Percentiles rank a stretch among this genome's conserved stretches.
These are phyloP conservation scores for Ciconia maguari DNA, from an alignment of 2,113 vertebrate species.

Conservation along the genomic window DNA sequence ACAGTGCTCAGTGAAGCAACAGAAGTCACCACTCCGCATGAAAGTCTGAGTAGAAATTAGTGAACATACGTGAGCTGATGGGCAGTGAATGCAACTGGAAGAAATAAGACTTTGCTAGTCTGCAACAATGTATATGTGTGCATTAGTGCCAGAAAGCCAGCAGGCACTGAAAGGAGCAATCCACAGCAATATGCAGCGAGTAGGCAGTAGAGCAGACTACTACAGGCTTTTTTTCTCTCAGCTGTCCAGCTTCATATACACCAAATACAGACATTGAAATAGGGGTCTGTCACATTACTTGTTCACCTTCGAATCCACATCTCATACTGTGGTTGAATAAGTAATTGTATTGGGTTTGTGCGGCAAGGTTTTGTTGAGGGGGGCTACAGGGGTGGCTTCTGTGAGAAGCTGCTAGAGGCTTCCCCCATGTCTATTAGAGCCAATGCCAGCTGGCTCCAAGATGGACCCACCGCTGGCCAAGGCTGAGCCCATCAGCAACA, in stretches of 20 bases:
- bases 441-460: not conserved
- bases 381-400: not conserved
- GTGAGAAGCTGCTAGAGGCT: not conserved
- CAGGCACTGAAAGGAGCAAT: not conserved
- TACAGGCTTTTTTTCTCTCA: not conserved
- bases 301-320: not conserved
- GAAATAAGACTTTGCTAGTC: not conserved
- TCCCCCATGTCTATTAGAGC: accelerated
- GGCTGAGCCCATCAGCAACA: accelerated
- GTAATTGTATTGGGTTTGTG: not conserved
- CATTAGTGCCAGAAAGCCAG: not conserved
- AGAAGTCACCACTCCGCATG: not conserved
- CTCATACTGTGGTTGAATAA: accelerated
- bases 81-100: not conserved
- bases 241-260: not conserved
- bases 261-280: not conserved
- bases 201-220: not conserved
- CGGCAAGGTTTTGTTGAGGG: not conserved
- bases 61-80: too few relatives aligned
- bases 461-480: accelerated
- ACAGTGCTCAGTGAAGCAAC: not conserved
- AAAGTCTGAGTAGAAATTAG: not conserved
- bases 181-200: not conserved
- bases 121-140: not conserved
- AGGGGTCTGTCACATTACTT: not conserved